These are phyloP conservation scores for Sebastes minor DNA, from an alignment of 2,797 vertebrate genomes.

Conservation along the genomic window DNA sequence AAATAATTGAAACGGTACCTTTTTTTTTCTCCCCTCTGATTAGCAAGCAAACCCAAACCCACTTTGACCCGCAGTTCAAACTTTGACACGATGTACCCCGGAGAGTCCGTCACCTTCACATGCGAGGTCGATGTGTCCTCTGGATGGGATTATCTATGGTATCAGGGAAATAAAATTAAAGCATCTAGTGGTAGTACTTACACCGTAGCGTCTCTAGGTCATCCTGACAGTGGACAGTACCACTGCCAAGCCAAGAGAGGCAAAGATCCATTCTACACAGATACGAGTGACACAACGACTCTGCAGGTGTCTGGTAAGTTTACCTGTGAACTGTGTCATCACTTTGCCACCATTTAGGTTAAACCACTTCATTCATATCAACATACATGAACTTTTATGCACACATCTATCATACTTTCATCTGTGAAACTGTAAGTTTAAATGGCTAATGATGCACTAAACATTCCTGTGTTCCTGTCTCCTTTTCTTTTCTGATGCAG, in stretches of 20 bases:
- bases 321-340: not conserved
- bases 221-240: slow-evolving; percentile 39
- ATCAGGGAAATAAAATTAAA: not conserved
- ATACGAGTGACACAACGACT: not conserved
- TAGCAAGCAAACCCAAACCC: slow-evolving; percentile 27
- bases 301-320: slow-evolving; percentile 58
- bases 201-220: not conserved
- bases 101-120: slow-evolving; percentile 45
- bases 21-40: not conserved
- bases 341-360: not conserved
- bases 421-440: not conserved
- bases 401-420: not conserved
- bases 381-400: not conserved
- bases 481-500: not conserved
- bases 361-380: not conserved
- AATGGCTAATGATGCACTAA: not conserved
- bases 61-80: not conserved
- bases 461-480: not conserved
- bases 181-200: accelerated
- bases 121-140: not conserved
- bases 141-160: slow-evolving; percentile 63
- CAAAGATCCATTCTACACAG: not conserved
- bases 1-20: not conserved
- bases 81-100: slow-evolving; percentile 14
- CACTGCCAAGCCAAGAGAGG: slow-evolving; percentile 54